A percentile compares a stretch with the other conserved stretches of the same genome.
These are phyloP conservation scores for Tholera decimalis DNA, from an alignment of 2,888 invertebrate species.

Conservation along the genomic window DNA sequence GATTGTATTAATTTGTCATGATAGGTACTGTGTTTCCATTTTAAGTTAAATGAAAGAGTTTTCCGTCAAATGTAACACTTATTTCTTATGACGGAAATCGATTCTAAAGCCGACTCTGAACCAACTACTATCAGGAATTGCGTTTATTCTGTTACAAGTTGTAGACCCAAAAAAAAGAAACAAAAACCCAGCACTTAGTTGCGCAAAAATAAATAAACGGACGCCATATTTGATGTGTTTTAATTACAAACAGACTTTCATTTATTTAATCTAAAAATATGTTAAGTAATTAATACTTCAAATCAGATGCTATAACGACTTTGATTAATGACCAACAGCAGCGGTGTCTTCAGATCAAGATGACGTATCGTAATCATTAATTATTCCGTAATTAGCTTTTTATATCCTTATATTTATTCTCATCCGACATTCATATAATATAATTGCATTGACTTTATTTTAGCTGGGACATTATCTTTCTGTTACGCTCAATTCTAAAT, in stretches of 20 bases:
- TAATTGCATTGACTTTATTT: constrained; percentile 7
- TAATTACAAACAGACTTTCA: background rate
- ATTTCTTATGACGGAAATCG: no score
- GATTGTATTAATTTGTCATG: no score
- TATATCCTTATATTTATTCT: constrained; percentile 35
- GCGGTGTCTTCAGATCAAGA: constrained; percentile 34
- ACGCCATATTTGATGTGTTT: background rate
- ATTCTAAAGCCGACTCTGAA: no score
- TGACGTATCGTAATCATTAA: constrained; percentile 42
- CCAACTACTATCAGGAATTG: no score
- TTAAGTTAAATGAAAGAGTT: no score
- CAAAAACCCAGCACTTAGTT: no score
- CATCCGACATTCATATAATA: constrained; percentile 1
- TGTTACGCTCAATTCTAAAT: background rate
- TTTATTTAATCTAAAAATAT: constrained; percentile 8
- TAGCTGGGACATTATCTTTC: background rate
- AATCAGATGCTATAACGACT: constrained; percentile 32
- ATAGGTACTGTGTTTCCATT: no score
- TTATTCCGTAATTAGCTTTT: constrained; percentile 55
- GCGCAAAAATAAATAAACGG: no score
- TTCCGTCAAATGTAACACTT: no score
- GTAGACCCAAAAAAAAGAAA: no score
- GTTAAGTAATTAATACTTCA: constrained; percentile 22
- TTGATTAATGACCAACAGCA: constrained; percentile 40
- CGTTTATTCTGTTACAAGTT: no score